phyloP scores from a whole-genome alignment of 2,797 vertebrate genomes.

The Remorina albescens region DNA sequence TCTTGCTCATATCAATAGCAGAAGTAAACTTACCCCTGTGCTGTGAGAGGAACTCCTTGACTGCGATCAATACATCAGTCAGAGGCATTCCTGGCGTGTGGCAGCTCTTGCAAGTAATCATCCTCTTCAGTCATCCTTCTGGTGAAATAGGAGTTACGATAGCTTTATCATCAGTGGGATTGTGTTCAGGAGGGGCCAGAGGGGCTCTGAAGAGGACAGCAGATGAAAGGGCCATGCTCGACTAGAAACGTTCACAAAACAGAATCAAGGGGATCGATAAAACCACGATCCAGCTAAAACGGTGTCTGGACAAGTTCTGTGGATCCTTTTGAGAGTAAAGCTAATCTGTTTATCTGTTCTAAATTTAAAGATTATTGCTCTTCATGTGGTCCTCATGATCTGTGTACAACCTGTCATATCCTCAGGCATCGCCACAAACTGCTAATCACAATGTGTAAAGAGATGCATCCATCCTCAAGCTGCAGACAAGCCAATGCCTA shows the following conservation, averaged over 20 bases:
- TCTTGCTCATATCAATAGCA: constrained; percentile 48
- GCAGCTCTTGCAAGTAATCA: constrained; percentile 41
- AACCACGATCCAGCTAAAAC: constrained; percentile 17
- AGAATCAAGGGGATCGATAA: constrained; percentile 57
- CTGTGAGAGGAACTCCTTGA: constrained; percentile 36
- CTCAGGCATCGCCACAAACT: constrained; percentile 39
- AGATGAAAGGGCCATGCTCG: constrained; percentile 3
- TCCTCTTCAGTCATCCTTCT: constrained; percentile 41
- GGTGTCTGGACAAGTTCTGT: constrained; percentile 25
- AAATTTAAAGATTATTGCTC: constrained; percentile 37
- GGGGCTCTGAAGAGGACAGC: constrained; percentile 26
- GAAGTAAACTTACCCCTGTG: constrained; percentile 47
- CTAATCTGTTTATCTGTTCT: constrained; percentile 27
- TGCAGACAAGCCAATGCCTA: constrained; percentile 23
- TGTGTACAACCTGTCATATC: constrained; percentile 24
- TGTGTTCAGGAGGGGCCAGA: constrained; percentile 34
- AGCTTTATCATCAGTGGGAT: constrained; percentile 39
- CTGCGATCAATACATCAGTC: constrained; percentile 64
- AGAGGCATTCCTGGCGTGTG: constrained; percentile 36
- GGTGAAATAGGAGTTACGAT: constrained; percentile 40
- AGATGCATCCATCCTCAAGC: constrained; percentile 23
- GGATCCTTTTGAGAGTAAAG: not conserved
- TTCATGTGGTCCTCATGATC: constrained; percentile 25
- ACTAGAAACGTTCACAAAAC: constrained; percentile 31
- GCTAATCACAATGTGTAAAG: constrained; percentile 41